Conservation (phyloP, 2,113 vertebrate species). For the Amphiprion ocellaris region DNA sequence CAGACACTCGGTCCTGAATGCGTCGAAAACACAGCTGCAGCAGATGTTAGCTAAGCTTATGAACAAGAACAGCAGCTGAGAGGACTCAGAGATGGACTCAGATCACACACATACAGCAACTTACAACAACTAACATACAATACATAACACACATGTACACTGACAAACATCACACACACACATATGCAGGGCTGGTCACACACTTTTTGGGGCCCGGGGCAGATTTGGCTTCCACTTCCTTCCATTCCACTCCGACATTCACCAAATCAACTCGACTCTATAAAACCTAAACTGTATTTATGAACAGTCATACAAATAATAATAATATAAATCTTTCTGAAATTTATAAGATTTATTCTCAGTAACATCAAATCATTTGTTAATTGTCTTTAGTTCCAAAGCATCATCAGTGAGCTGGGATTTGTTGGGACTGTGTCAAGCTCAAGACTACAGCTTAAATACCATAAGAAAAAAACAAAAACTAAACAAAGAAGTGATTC, state of each 20-base stretch:
- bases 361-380: not conserved
- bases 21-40: constrained; percentile 95
- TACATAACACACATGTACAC: not conserved
- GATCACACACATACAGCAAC: not conserved
- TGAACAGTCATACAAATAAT: no score
- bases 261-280: not conserved
- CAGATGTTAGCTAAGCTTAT: constrained; percentile 97
- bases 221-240: no score
- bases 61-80: constrained; percentile 93
- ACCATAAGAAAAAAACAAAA: not conserved
- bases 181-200: constrained; percentile 40
- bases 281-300: not conserved
- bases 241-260: no score
- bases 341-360: not conserved
- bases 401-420: not conserved
- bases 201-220: no score
- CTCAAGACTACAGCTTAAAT: not conserved
- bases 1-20: constrained; percentile 94
- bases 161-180: not conserved
- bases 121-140: not conserved
- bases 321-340: not conserved
- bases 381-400: no score
- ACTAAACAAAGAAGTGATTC: not conserved
- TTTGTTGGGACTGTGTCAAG: not conserved
- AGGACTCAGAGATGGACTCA: constrained; percentile 43